Evolutionary conservation across 2,888 invertebrate genomes (phyloP).

Genomic region (Orthonychiurus folsomi): DNA sequence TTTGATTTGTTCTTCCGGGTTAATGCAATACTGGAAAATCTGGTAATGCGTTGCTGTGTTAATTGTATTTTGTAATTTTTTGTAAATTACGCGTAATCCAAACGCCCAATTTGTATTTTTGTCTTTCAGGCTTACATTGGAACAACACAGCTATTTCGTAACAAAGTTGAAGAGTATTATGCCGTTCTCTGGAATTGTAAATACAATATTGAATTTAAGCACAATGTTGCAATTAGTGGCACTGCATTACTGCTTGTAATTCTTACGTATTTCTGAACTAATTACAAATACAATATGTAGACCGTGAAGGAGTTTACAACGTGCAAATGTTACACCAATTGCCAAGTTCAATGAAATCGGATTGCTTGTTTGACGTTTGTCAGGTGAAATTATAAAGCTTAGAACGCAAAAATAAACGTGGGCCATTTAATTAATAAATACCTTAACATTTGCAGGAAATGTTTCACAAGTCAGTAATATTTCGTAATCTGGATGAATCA

Average conservation of each 20-base stretch:
- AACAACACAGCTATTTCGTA: constrained; percentile 14
- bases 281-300: no score
- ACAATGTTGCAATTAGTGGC: no score
- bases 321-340: constrained; percentile 23
- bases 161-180: constrained; percentile 34
- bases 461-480: constrained; percentile 36
- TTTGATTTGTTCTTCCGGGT: constrained; percentile 35
- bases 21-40: constrained; percentile 19
- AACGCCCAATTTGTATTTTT: background rate
- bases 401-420: no score
- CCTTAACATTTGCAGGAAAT: no score
- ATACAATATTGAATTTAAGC: no score
- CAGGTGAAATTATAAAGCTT: no score
- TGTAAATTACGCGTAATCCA: no score
- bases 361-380: background rate
- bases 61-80: constrained; percentile 1
- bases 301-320: constrained; percentile 30
- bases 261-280: no score
- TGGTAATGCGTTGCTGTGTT: constrained; percentile 14
- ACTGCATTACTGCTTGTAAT: no score
- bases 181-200: constrained; percentile 35
- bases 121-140: background rate
- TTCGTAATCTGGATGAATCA: constrained; percentile 30
- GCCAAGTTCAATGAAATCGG: constrained; percentile 30
- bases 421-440: no score